Conservation (phyloP, 2,888 invertebrate genomes). For the Orthosia cruda region DNA sequence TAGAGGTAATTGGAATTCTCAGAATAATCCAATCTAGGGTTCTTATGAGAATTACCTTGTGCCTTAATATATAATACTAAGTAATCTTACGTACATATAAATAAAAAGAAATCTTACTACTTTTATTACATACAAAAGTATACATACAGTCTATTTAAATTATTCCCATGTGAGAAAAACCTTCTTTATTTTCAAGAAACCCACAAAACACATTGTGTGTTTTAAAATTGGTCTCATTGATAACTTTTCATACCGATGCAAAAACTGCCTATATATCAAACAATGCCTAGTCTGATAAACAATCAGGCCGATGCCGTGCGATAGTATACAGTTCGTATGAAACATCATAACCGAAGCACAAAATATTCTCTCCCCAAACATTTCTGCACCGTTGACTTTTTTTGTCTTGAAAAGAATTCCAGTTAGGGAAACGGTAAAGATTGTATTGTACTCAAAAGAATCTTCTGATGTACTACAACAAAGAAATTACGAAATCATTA, state of each 20-base stretch:
- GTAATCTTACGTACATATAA: no score
- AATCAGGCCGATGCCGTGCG: background rate
- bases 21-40: no score
- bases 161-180: background rate
- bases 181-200: background rate
- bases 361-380: constrained; percentile 60
- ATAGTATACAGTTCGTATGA: constrained; percentile 36
- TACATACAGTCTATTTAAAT: background rate
- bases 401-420: constrained; percentile 61
- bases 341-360: constrained; percentile 42
- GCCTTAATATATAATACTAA: background rate
- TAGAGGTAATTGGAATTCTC: no score
- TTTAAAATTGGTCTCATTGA: background rate
- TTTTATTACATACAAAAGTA: no score
- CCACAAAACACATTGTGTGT: background rate
- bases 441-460: constrained; percentile 64
- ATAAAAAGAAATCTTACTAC: no score
- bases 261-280: background rate
- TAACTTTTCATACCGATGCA: background rate
- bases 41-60: background rate
- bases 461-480: constrained; percentile 55
- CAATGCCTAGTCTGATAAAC: background rate
- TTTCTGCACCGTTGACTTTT: constrained; percentile 63
- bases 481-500: constrained; percentile 59
- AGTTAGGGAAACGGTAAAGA: constrained; percentile 52